Conservation (phyloP, 2,113 vertebrate genomes). For the Psilopogon haemacephalus region DNA sequence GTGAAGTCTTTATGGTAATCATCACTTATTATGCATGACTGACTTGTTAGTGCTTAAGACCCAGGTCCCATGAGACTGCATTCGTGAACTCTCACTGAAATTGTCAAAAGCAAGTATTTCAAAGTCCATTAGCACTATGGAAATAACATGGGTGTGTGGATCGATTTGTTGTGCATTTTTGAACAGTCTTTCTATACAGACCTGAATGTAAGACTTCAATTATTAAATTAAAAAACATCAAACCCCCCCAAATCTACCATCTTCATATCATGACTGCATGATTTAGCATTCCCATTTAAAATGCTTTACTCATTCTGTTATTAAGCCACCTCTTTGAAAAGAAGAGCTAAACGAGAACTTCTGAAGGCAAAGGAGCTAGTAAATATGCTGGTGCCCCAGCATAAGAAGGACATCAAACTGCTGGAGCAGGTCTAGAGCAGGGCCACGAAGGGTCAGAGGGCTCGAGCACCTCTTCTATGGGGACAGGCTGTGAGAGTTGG, state of each 20-base stretch:
- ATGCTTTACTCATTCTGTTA: neutral
- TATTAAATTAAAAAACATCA: neutral
- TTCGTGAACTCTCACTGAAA: neutral
- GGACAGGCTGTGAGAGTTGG: too few species aligned
- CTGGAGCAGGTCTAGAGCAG: too few species aligned
- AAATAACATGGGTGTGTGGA: neutral
- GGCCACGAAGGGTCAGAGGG: too few species aligned
- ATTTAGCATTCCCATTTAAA: neutral
- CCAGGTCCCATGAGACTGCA: neutral
- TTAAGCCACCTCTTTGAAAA: neutral
- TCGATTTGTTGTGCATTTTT: neutral
- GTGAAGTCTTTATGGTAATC: neutral
- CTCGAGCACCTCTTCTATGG: too few species aligned
- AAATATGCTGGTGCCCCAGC: neutral
- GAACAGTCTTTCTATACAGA: neutral
- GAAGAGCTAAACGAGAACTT: neutral
- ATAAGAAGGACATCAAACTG: too few species aligned
- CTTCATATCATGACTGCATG: neutral
- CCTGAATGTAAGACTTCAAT: neutral
- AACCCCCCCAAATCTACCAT: neutral
- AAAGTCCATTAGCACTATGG: neutral
- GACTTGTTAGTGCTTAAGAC: neutral
- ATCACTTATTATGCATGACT: neutral
- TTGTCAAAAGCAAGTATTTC: rapidly evolving
- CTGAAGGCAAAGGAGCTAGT: neutral